These are phyloP conservation scores for Nicator chloris DNA, from an alignment of 2,113 vertebrate species.

Conservation along the genomic window DNA sequence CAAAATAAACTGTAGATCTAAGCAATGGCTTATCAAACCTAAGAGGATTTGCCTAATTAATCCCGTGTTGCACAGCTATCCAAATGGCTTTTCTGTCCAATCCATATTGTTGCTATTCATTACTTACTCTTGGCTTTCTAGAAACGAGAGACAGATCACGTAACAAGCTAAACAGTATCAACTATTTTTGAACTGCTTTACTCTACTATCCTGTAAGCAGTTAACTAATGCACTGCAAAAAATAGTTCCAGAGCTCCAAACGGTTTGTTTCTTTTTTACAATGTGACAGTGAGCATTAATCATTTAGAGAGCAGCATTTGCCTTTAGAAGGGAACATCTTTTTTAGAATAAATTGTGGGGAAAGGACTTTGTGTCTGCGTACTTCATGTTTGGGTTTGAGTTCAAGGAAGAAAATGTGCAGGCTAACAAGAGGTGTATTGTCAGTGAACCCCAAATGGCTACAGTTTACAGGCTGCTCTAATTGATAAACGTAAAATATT, in stretches of 20 bases:
- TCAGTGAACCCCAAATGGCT: neutral
- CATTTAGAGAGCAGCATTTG: neutral
- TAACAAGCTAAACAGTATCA: slow-evolving; percentile 17
- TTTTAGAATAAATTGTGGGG: neutral
- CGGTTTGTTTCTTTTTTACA: neutral
- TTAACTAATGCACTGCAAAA: neutral
- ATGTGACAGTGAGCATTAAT: neutral
- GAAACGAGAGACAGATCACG: slow-evolving; percentile 12
- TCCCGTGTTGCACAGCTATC: slow-evolving; percentile 50
- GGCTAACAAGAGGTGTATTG: slow-evolving; percentile 22
- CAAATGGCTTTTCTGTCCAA: slow-evolving; percentile 34
- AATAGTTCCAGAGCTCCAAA: neutral
- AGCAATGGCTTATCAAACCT: slow-evolving; percentile 61
- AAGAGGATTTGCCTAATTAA: slow-evolving; percentile 72
- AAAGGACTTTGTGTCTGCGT: neutral
- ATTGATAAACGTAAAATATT: slow-evolving; percentile 54
- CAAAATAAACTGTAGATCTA: slow-evolving; percentile 34
- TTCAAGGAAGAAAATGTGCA: neutral
- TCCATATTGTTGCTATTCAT: slow-evolving; percentile 41
- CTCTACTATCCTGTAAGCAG: neutral
- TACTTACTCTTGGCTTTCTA: slow-evolving; percentile 55
- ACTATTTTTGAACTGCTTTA: neutral
- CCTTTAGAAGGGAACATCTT: neutral
- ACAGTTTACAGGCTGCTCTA: slow-evolving; percentile 13
- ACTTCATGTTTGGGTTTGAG: neutral